phyloP scores from a whole-genome alignment of 2,797 vertebrate species.

The Danio albolineatus region DNA sequence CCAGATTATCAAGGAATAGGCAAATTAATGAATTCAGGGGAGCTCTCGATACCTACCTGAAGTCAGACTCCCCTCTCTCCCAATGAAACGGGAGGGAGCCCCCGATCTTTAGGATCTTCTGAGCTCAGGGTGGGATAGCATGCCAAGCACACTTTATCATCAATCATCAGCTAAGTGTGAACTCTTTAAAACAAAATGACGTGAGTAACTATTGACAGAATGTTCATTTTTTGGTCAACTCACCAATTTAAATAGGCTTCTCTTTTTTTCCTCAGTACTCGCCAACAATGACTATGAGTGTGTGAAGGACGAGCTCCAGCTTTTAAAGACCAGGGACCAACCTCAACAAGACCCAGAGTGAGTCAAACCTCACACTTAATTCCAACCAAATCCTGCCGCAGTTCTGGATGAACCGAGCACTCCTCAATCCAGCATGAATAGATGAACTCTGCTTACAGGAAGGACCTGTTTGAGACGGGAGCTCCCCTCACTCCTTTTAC shows the following conservation, averaged over 20 bases:
- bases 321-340: slow-evolving; percentile 30
- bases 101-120: no score
- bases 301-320: slow-evolving; percentile 80
- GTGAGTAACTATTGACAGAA: no score
- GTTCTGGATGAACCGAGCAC: slow-evolving; percentile 5
- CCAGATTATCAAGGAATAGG: no score
- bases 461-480: slow-evolving; percentile 12
- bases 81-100: no score
- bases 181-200: no score
- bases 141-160: no score
- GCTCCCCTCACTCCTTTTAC: background rate
- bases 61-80: no score
- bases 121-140: no score
- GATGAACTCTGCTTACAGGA: background rate
- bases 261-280: slow-evolving; percentile 85
- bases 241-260: slow-evolving; percentile 47
- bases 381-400: slow-evolving; percentile 16
- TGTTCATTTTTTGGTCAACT: no score
- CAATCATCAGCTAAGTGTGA: no score
- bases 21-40: no score
- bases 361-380: slow-evolving; percentile 4
- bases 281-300: slow-evolving; percentile 99
- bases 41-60: no score
- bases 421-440: background rate
- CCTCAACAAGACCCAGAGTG: slow-evolving; percentile 39